Percentiles rank a stretch among this genome's conserved stretches.
Evolutionary conservation across 2,797 vertebrate genomes (phyloP).

Genomic region (Pseudochirops corinnae): DNA sequence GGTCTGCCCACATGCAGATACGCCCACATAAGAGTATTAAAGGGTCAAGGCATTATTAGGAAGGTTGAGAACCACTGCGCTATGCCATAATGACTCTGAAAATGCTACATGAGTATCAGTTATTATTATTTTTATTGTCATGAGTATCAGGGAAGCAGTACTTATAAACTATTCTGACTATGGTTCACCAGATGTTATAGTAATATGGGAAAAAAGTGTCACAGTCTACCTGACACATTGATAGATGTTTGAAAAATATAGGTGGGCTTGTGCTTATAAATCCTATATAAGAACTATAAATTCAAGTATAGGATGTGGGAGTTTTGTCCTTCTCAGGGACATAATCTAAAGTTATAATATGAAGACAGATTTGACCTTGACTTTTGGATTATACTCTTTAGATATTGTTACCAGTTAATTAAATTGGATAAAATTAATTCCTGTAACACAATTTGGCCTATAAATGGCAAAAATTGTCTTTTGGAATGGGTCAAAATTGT

Average conservation of each 20-base stretch:
- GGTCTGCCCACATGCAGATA: no score
- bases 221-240: slow-evolving; percentile 69
- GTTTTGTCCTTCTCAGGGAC: slow-evolving; percentile 74
- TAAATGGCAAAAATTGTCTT: slow-evolving; percentile 79
- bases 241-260: slow-evolving; percentile 73
- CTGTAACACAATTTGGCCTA: slow-evolving; percentile 63
- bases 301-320: slow-evolving; percentile 69
- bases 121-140: not conserved
- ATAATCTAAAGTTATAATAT: slow-evolving; percentile 71
- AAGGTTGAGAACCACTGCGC: no score
- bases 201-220: slow-evolving; percentile 45
- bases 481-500: slow-evolving; percentile 75
- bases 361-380: slow-evolving; percentile 78
- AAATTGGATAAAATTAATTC: slow-evolving; percentile 78
- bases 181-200: not conserved
- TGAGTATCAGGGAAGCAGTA: not conserved
- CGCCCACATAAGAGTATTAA: no score
- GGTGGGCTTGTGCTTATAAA: slow-evolving; percentile 58
- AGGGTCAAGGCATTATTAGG: no score
- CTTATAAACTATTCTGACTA: not conserved
- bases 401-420: slow-evolving; percentile 83
- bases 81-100: not conserved
- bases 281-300: not conserved
- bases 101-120: not conserved
- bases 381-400: slow-evolving; percentile 74